A percentile compares a stretch with the other conserved stretches of the same genome.
These are phyloP conservation scores for Drosophila orosa DNA, from an alignment of 1,140 invertebrate species.

Conservation along the genomic window DNA sequence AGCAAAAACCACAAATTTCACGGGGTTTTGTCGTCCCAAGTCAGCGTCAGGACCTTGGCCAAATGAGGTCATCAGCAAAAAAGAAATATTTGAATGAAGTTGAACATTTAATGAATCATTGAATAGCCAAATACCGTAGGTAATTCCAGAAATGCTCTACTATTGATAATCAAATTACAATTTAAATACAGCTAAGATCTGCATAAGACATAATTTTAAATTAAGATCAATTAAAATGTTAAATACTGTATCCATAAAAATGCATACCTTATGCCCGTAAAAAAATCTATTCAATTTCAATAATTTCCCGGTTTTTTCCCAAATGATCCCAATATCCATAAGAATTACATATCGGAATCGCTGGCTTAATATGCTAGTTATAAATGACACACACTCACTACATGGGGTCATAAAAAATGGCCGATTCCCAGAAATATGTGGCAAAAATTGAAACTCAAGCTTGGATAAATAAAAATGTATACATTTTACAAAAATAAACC, in stretches of 20 bases:
- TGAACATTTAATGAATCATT: not conserved
- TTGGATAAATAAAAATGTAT: conserved; percentile 23
- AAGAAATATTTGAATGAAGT: not conserved
- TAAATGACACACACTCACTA: conserved; percentile 24
- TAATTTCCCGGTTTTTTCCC: conserved; percentile 4
- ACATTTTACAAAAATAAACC: conserved; percentile 22
- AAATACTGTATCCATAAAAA: conserved; percentile 8
- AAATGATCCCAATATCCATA: conserved; percentile 13
- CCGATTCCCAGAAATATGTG: conserved; percentile 7
- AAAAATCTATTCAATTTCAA: conserved; percentile 2
- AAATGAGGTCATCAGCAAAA: conserved; percentile 57
- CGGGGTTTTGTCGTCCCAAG: not conserved
- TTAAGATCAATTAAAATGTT: not conserved
- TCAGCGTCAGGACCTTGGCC: conserved; percentile 34
- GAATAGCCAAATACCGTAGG: too few relatives aligned
- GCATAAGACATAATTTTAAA: not conserved
- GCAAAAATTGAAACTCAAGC: conserved; percentile 49
- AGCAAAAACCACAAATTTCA: conserved; percentile 41
- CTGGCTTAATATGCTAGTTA: conserved; percentile 65
- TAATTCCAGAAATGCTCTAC: not conserved
- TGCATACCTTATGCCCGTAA: not conserved
- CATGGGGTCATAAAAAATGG: conserved; percentile 34
- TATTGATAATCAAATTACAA: not conserved
- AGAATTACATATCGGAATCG: conserved; percentile 47
- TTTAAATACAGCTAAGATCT: not conserved